These are phyloP conservation scores for Gonocerus acuteangulatus DNA, from an alignment of 2,888 invertebrate species.

Conservation along the genomic window DNA sequence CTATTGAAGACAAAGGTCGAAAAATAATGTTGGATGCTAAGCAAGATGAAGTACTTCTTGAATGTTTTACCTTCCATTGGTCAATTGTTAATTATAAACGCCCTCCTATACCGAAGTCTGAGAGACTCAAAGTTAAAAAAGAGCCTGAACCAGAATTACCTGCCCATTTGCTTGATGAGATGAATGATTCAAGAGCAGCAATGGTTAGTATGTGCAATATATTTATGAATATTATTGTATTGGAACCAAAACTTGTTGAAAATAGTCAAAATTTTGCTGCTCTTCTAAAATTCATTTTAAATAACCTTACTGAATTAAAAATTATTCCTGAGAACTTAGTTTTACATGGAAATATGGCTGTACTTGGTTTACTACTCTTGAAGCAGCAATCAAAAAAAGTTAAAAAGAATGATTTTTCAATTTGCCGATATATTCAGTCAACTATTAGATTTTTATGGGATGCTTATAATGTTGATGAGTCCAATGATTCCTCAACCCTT, in stretches of 20 bases:
- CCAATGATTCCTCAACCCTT: conserved; percentile 70
- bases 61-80: conserved; percentile 76
- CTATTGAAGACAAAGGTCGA: conserved; percentile 81
- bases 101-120: conserved; percentile 71
- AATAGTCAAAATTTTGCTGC: conserved; percentile 68
- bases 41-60: conserved; percentile 71
- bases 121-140: conserved; percentile 64
- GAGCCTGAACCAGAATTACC: conserved; percentile 70
- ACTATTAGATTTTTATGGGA: conserved; percentile 89
- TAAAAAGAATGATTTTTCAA: conserved; percentile 80
- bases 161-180: conserved; percentile 65
- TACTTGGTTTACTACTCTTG: conserved; percentile 70
- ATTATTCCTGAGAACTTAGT: conserved; percentile 75
- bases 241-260: conserved; percentile 77
- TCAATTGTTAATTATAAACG: conserved; percentile 77
- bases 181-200: conserved; percentile 75
- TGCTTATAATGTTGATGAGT: conserved; percentile 82
- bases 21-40: conserved; percentile 67
- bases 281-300: conserved; percentile 75
- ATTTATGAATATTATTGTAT: conserved; percentile 83
- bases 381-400: conserved; percentile 76
- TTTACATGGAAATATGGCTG: conserved; percentile 74
- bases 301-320: conserved; percentile 74
- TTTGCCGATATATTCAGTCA: conserved; percentile 79
- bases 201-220: conserved; percentile 85